Base-by-base conservation (phyloP, 2,888 invertebrate genomes). In the Sericinus montela region DNA sequence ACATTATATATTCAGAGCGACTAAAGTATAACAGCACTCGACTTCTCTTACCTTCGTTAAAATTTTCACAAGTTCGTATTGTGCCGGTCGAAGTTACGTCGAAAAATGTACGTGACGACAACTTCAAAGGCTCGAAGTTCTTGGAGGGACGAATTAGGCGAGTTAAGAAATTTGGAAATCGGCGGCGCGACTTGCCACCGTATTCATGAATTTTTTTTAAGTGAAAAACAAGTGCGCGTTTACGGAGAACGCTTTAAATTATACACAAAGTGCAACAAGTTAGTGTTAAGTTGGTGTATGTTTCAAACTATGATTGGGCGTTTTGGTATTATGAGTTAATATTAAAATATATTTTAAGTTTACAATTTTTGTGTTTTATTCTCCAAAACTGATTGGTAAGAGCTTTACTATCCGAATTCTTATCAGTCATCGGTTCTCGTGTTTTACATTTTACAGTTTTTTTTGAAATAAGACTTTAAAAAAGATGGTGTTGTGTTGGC, bases 51-150 rank as follows among this genome's bases (percentile, higher is more conserved):
- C 53, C 49, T 58, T 62, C 59, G 59, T 62, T 60, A 63, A 59
- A 64, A 64, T 64, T 63, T 57, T 54, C 53, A 51, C 53, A 63
- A 67, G 59, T 65, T 59, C 50, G 50, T 36, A 43, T 52, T 56
- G 55, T 57, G 59, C 19, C 57, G 58, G 51, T 53, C 50, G 54
- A 60, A 67, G 62, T 63, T 62, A 43, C 46, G 9, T 56, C 56
- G 61, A 60, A 62, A 64, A 67, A 68, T 61, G 56, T 67, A 69
- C 72, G 70, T 68, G 70, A 65, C 55, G 47, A 19, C 60, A 49
- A 57, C 62, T 56, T 54, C 50, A 62, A 63, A 58, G 52, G 53
- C 38, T 29, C 23, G n/a, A 56, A 63, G 59, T 58, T 65, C 48
- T 38, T 0, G 32, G 41, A 53, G 56, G 56, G 55, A 51, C 57